These are phyloP conservation scores for Cetonia aurata DNA, from an alignment of 2,888 invertebrate species.

Conservation along the genomic window DNA sequence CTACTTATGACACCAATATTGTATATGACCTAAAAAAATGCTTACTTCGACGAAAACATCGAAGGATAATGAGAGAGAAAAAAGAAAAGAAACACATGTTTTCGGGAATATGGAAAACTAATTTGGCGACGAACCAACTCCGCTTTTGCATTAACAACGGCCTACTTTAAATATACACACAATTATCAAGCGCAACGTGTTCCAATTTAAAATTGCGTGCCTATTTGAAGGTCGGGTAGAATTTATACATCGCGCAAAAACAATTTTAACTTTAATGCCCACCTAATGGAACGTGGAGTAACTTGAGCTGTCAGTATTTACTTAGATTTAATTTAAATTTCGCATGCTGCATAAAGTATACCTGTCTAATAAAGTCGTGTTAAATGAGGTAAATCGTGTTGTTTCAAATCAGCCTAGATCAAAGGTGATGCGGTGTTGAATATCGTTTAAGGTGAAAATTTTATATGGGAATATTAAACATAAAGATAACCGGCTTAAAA, in stretches of 20 bases:
- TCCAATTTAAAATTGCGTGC: conserved; percentile 25
- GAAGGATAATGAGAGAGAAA: no score
- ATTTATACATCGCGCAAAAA: no score
- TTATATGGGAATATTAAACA: neutral
- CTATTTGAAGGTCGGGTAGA: neutral
- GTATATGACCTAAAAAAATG: no score
- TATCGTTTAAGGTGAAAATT: conserved; percentile 12
- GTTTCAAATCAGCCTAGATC: conserved; percentile 14
- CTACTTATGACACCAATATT: no score
- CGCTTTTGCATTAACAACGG: conserved; percentile 1
- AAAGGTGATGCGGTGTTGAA: conserved; percentile 7
- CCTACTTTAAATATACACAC: conserved; percentile 17
- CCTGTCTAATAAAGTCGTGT: conserved; percentile 5
- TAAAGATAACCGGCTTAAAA: conserved; percentile 12
- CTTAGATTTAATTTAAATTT: neutral
- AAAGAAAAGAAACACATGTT: neutral
- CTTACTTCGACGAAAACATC: no score
- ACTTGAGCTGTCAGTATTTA: neutral
- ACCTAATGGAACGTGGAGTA: no score
- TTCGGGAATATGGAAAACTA: neutral
- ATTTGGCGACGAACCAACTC: conserved; percentile 14
- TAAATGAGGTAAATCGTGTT: conserved; percentile 11
- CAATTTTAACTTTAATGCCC: no score
- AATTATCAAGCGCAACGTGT: conserved; percentile 13
- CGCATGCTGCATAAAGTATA: no score